These are phyloP conservation scores for Bombyx mandarina DNA, from an alignment of 1,140 invertebrate species.

Conservation along the genomic window DNA sequence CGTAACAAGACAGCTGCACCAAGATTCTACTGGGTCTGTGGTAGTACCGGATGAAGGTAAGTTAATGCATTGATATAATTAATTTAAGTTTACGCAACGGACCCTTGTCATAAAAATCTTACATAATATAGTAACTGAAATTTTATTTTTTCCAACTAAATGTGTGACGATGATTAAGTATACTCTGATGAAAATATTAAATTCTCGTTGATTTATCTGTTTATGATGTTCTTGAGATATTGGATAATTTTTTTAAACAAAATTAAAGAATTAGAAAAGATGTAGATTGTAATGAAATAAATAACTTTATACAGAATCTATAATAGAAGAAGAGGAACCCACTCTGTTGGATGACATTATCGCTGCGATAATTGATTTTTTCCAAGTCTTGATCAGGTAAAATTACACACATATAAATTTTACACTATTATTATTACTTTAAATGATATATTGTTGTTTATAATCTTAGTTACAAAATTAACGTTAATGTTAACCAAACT, in stretches of 20 bases:
- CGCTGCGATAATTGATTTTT: slow-evolving; percentile 76
- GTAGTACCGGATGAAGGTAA: slow-evolving; percentile 73
- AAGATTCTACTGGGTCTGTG: slow-evolving; percentile 81
- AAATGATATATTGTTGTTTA: not conserved
- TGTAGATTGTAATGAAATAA: too few relatives aligned
- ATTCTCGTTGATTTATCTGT: too few relatives aligned
- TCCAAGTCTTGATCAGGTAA: slow-evolving; percentile 79
- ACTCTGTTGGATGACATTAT: slow-evolving; percentile 73
- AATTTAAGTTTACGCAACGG: too few relatives aligned
- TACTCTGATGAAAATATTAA: too few relatives aligned
- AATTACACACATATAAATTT: not conserved
- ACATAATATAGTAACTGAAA: too few relatives aligned
- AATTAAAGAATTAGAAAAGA: too few relatives aligned
- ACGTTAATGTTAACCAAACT: not conserved
- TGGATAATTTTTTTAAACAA: too few relatives aligned
- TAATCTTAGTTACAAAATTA: not conserved
- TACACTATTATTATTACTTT: slow-evolving; percentile 2
- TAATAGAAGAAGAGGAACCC: slow-evolving; percentile 60
- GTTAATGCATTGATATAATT: not conserved
- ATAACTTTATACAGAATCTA: slow-evolving; percentile 40
- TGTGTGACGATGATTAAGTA: too few relatives aligned
- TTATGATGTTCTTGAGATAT: too few relatives aligned
- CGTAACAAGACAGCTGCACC: slow-evolving; percentile 38
- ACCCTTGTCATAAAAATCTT: too few relatives aligned
- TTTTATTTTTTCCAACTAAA: too few relatives aligned